Evolutionary conservation across 2,113 vertebrate genomes (phyloP), one percentile per base, ranked within the genome.

Genomic region (Pleuronectes platessa): DNA sequence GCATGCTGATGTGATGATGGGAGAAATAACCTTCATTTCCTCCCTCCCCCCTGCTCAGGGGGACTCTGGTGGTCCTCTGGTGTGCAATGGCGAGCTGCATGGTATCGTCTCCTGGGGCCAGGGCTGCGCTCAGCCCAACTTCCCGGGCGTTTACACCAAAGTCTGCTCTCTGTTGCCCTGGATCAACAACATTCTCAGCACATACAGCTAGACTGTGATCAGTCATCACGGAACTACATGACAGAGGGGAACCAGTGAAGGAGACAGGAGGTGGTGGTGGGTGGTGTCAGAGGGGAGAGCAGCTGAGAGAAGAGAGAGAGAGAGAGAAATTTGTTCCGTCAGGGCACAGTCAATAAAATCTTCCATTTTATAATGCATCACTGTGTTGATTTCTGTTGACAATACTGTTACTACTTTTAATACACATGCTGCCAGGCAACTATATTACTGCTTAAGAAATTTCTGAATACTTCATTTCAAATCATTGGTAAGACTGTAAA

Each of bases 51-150:
- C 20, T 75, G 20, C 21, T 35, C 82, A 96, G 95, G 90, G 90
- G 66, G 95, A 95, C 69, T 95, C 95, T 60, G 95, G 95, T 11
- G 93, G 94, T 61, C 94, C 95, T 11, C 78, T 95, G 86, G 90
- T 92, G 61, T 96, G 94, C 85, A 91, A 89, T 1, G 79, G 79
- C 0, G 35, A 86, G 27, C 92, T 96, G 59, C 94, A 96, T 24
- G 94, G 95, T 5, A 70, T 96, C 0, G 94, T 96, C 9, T 95
- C 93, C 18, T 96, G 94, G 94, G 95, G 94, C 0, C 12, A 71
- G 0, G 94, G 93, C 76, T 96, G 95, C 21, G 93, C 93, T 60
- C 54, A 68, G 66, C 92, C 77, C 3, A 56, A 86, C 79, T 84
- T 82, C 51, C 94, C 95, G 0, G 94, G 94, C 0, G 91, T 95